Evolutionary conservation across 1,140 invertebrate species (phyloP).

Genomic region (Amyelois transitella): DNA sequence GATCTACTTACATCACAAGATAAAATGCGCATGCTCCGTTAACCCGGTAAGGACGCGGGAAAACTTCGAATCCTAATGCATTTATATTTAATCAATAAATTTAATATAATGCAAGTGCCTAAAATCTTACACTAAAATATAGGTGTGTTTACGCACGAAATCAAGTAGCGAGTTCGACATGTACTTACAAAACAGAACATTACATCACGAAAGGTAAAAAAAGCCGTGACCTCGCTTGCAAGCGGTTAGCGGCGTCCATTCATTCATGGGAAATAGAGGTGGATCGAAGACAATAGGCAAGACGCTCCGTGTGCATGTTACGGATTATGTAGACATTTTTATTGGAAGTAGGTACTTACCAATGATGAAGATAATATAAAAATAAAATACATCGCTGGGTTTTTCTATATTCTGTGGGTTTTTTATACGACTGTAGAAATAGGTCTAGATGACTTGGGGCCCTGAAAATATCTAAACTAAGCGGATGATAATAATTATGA

Average conservation of each 20-base stretch:
- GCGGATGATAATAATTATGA: too few relatives aligned
- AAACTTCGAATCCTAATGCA: background rate
- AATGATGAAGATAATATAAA: too few relatives aligned
- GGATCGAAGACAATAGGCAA: constrained; percentile 41
- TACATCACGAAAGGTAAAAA: constrained; percentile 61
- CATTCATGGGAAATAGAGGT: constrained; percentile 58
- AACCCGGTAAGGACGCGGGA: background rate
- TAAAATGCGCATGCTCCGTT: constrained; percentile 30
- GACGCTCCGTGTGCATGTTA: background rate
- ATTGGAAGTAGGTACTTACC: too few relatives aligned
- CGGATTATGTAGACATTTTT: too few relatives aligned
- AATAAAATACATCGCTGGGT: too few relatives aligned
- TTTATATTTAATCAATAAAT: background rate
- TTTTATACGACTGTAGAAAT: too few relatives aligned
- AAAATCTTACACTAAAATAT: too few relatives aligned
- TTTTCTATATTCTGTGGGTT: too few relatives aligned
- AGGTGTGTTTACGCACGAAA: constrained; percentile 4
- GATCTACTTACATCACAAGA: constrained; percentile 25
- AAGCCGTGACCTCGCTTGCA: constrained; percentile 50
- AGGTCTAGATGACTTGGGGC: too few relatives aligned
- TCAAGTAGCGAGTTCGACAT: constrained; percentile 11
- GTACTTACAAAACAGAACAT: constrained; percentile 24
- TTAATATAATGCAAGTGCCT: background rate
- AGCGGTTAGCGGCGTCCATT: constrained; percentile 25
- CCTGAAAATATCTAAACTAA: too few relatives aligned